Evolutionary conservation across 2,113 vertebrate genomes (phyloP).

Genomic region (Apteryx owenii): DNA sequence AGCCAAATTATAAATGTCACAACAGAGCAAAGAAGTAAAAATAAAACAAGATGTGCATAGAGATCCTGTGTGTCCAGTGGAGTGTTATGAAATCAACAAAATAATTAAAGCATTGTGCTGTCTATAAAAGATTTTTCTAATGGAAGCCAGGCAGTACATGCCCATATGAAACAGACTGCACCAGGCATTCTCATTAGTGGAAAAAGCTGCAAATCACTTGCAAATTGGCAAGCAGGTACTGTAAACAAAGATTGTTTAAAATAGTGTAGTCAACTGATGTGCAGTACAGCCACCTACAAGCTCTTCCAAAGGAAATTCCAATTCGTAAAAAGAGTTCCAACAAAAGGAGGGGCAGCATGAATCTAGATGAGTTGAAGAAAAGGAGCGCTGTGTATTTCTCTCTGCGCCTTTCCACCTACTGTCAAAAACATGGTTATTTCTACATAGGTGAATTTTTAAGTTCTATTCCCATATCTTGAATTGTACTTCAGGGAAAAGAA

Average conservation of each 20-base stretch:
- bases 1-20: neutral
- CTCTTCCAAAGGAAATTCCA: slow-evolving; percentile 64
- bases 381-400: neutral
- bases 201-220: slow-evolving; percentile 38
- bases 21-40: neutral
- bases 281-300: slow-evolving; percentile 32
- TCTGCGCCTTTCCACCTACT: neutral
- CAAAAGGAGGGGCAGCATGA: neutral
- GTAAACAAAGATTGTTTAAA: slow-evolving; percentile 47
- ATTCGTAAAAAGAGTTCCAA: slow-evolving; percentile 29
- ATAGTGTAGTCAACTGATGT: slow-evolving; percentile 4
- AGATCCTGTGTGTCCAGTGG: neutral
- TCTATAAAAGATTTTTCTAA: slow-evolving; percentile 34
- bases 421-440: neutral
- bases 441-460: neutral
- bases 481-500: neutral
- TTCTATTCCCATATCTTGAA: neutral
- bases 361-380: neutral
- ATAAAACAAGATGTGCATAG: neutral
- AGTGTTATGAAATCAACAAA: slow-evolving; percentile 17
- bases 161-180: slow-evolving; percentile 42
- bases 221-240: slow-evolving; percentile 37
- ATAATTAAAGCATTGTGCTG: slow-evolving; percentile 18
- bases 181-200: slow-evolving; percentile 20
- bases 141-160: slow-evolving; percentile 13